Base-by-base conservation (phyloP, 2,797 vertebrate genomes). In the Gambusia yucatana region DNA sequence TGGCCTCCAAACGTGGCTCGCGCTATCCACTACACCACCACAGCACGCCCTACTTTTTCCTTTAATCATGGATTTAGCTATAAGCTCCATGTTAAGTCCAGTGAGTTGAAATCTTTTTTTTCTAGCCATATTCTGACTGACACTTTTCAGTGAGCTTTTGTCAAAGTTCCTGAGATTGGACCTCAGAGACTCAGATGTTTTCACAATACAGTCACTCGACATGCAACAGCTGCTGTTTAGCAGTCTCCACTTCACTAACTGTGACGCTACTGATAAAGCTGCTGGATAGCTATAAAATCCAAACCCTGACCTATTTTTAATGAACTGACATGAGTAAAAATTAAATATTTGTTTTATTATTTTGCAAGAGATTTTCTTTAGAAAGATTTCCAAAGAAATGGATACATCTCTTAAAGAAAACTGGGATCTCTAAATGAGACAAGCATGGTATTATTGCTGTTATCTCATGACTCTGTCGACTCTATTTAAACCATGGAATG, bases 401-500 rank as follows among this genome's bases (percentile, higher is more conserved):
- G 6, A 70, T 28, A n/a, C 65, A 39, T 30, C 22, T 76, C 33
- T 76, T 82, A 36, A 71, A 16, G 73, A 55, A 33, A 57, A 73
- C 67, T 61, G 70, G 20, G 81, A 77, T 82, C 78, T 81, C 22
- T 57, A 48, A 77, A 73, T 11, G 63, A 78, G 80, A 86, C 84
- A 78, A 70, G 43, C 57, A 41, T 85, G 80, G 77, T 82, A 91
- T 86, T 88, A 84, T 85, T 84, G 76, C 79, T 82, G 79, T 90
- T 87, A 78, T 89, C 82, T 14, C 76, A 46, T 14, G 22, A 80
- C 77, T 81, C 28, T 55, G 52, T 77, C 46, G 75, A 87, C 77
- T 81, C 87, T 80, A 36, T 79, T 90, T 90, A 69, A 83, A 88
- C 52, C 50, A 76, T 87, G 90, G 92, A 93, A 93, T 92, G 89